Base-by-base conservation (phyloP, 2,888 invertebrate genomes). In the Neocrepidodera transversa region DNA sequence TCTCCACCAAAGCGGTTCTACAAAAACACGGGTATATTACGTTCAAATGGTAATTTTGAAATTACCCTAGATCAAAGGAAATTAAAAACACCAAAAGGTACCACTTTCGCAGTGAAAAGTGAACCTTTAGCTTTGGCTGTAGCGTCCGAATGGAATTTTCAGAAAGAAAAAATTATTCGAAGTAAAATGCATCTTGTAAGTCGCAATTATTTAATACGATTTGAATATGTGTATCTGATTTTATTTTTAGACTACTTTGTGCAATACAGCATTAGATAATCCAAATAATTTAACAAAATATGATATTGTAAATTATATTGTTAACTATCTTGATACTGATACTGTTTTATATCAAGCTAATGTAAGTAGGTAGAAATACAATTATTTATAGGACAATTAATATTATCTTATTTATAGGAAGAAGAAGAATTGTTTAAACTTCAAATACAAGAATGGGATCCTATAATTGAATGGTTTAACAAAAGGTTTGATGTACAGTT, bases 61-160 rank as follows among this genome's bases (percentile, higher is more conserved):
- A 85, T 97, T 6, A 92, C 91, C 13, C 81, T 97, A 66, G 97
- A 97, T 78, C 91, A 93, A 74, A 83, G 88, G 13, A 93, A 93
- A 75, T 79, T 97, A 13, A 95, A 95, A 80, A 97, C 97, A 1
- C 97, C 97, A 0, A 85, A 85, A 69, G 95, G 96, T 1, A 84
- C 85, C 58, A 78, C 89, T 6, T 87, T 97, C 67, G 81, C 84
- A 61, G 87, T 97, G 0, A 86, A 88, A 17, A 93, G 86, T 79
- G 95, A 97, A 80, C 88, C 92, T 0, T 81, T 99, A 49, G 98
- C 98, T 1, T 82, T 96, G 60, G 96, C 95, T 13, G 88, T 99
- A 43, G 95, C 97, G 1, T 87, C 90, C 20, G 99, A 99, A 84
- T 99, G 98, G 94, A 91, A 93, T 71, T 83, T 89, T 4, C 97